Conservation (phyloP, 2,113 vertebrate genomes). For the Rhagologus leucostigma region DNA sequence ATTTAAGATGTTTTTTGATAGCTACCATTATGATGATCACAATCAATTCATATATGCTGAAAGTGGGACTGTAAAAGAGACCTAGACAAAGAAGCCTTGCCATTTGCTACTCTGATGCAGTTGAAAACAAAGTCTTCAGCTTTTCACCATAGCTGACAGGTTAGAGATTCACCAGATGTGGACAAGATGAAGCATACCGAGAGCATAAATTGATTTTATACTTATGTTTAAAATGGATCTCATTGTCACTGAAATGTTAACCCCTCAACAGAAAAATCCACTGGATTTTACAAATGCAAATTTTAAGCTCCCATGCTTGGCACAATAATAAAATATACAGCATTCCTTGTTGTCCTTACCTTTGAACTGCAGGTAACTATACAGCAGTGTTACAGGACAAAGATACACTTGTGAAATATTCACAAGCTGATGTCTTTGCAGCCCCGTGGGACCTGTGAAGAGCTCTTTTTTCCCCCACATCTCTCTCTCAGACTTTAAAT, state of each 20-base stretch:
- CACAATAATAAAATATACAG: constrained; percentile 2
- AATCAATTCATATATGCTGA: not conserved
- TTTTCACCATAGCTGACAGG: constrained; percentile 15
- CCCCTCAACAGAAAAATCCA: not conserved
- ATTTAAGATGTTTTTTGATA: not conserved
- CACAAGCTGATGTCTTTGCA: constrained; percentile 55
- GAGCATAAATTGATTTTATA: not conserved
- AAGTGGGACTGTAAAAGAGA: not conserved
- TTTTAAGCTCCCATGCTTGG: not conserved
- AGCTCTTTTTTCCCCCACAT: constrained; percentile 41
- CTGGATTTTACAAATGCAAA: not conserved
- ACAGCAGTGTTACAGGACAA: constrained; percentile 50
- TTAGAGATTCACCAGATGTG: not conserved
- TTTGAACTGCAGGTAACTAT: constrained; percentile 59
- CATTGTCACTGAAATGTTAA: not conserved
- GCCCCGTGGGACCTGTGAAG: constrained; percentile 65
- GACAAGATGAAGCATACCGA: not conserved
- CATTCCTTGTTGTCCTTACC: constrained; percentile 34
- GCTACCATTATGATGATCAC: not conserved
- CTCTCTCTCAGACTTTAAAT: constrained; percentile 66
- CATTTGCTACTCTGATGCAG: not conserved
- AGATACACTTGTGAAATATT: constrained; percentile 67
- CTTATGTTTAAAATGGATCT: not conserved
- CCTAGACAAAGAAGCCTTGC: not conserved
- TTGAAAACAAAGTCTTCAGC: constrained; percentile 6